These are phyloP conservation scores for Oegoconia quadripuncta DNA, from an alignment of 2,888 invertebrate genomes.

Conservation along the genomic window DNA sequence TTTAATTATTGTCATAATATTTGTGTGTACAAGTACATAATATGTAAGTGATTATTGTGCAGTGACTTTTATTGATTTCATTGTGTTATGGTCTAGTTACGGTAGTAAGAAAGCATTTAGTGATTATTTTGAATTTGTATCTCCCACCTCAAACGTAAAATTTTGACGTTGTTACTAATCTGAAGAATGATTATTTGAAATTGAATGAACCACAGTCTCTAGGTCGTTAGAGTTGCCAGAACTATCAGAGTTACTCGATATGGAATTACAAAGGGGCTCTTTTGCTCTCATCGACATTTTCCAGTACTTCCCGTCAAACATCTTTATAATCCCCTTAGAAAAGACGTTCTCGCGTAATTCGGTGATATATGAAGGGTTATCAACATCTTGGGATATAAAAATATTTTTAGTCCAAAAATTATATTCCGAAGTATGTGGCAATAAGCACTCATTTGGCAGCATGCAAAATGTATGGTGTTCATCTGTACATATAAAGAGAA, in stretches of 20 bases:
- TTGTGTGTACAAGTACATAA: no score
- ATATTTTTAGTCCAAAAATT: constrained; percentile 35
- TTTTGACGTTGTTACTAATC: not conserved
- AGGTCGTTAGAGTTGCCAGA: constrained; percentile 11
- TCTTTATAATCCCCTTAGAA: constrained; percentile 21
- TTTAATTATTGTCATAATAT: no score
- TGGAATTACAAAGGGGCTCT: constrained; percentile 14
- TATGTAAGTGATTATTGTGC: no score
- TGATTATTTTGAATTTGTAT: not conserved
- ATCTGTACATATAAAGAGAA: constrained; percentile 44
- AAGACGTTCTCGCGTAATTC: constrained; percentile 7
- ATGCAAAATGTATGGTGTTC: constrained; percentile 37
- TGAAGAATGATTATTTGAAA: constrained; percentile 1
- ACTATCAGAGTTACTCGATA: constrained; percentile 16
- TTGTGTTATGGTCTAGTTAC: no score
- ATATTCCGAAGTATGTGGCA: constrained; percentile 37
- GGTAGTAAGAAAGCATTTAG: no score
- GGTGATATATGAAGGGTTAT: constrained; percentile 12
- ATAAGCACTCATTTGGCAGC: constrained; percentile 55
- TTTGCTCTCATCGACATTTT: constrained; percentile 21
- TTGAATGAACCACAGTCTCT: not conserved
- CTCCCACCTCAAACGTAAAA: not conserved
- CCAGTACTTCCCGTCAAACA: constrained; percentile 25
- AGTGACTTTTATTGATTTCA: no score
- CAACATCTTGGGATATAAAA: constrained; percentile 27